A percentile compares a stretch with the other conserved stretches of the same genome.
phyloP scores from a whole-genome alignment of 2,888 invertebrate genomes.

The Dryomyza anilis region DNA sequence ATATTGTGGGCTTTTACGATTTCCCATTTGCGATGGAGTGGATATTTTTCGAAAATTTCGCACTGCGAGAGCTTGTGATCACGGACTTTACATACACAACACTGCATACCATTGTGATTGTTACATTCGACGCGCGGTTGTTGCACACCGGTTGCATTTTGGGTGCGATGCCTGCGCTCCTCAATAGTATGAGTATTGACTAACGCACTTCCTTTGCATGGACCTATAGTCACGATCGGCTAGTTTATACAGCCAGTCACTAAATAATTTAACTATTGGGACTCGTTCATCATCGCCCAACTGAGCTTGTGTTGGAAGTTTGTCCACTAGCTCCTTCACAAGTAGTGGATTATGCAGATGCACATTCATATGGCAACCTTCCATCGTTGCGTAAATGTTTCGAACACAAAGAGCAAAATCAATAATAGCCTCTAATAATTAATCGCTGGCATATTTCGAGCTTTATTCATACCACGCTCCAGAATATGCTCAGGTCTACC shows the following conservation, averaged over 20 bases:
- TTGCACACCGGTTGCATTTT: no score
- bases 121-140: constrained; percentile 13
- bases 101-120: neutral
- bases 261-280: neutral
- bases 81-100: neutral
- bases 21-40: neutral
- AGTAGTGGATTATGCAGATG: no score
- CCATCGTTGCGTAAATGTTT: constrained; percentile 19
- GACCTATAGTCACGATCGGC: constrained; percentile 5
- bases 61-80: no score
- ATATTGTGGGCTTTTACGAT: no score
- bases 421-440: constrained; percentile 26
- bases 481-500: no score
- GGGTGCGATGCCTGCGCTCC: no score
- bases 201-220: no score
- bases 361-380: constrained; percentile 12
- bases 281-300: neutral
- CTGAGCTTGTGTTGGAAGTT: neutral
- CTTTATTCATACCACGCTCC: constrained; percentile 25
- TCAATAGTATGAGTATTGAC: no score
- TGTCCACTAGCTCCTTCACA: no score
- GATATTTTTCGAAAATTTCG: neutral
- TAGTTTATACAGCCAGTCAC: neutral
- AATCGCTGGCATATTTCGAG: constrained; percentile 15
- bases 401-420: constrained; percentile 25